phyloP scores from a whole-genome alignment of 2,113 vertebrate species.

The Bujurquina vittata region DNA sequence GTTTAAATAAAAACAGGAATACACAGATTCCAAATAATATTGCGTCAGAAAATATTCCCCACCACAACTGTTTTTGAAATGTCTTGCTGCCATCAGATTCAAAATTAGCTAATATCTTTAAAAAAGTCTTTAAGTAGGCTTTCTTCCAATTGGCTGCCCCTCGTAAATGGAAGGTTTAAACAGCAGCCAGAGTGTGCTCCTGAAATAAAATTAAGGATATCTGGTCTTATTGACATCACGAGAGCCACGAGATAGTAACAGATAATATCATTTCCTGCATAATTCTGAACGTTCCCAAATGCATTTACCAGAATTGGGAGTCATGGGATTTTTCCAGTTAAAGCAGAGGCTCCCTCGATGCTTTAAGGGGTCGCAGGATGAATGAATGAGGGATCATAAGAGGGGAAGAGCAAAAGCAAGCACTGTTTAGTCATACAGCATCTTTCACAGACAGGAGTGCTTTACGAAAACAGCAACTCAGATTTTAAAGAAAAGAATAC shows the following conservation, averaged over 20 bases:
- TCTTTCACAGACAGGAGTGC: too few species aligned
- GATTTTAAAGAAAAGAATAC: background rate
- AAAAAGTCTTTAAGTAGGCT: background rate
- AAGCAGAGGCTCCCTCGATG: too few species aligned
- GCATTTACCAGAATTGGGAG: too few species aligned
- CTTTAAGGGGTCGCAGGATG: too few species aligned
- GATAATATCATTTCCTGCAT: too few species aligned
- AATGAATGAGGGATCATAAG: too few species aligned
- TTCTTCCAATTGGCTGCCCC: background rate
- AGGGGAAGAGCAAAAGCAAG: fast-evolving
- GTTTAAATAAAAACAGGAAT: background rate
- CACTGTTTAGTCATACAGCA: too few species aligned
- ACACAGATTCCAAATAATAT: too few species aligned
- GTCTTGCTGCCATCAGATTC: background rate
- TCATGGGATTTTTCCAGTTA: too few species aligned
- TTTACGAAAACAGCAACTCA: background rate
- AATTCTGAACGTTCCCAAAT: too few species aligned
- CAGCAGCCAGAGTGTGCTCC: background rate
- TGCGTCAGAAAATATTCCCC: too few species aligned
- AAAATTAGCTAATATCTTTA: background rate
- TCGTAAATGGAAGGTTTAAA: background rate
- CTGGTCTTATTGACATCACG: background rate
- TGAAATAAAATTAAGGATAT: background rate
- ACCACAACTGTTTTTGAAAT: background rate
- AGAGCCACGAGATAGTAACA: background rate